Evolutionary conservation across 2,888 invertebrate species (phyloP).

Genomic region (Harpalus rufipes): DNA sequence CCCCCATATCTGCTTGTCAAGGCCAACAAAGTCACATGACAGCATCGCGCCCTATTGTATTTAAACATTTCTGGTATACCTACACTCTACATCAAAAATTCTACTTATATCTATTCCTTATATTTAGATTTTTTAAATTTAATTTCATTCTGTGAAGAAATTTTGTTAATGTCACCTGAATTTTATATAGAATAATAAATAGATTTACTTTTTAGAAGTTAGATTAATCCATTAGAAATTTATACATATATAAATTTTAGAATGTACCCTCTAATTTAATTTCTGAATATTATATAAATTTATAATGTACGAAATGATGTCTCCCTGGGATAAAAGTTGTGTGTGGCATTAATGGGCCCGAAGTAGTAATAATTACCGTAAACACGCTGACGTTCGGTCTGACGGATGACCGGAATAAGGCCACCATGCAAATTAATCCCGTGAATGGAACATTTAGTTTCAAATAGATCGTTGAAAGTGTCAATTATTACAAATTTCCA

Average conservation of each 20-base stretch:
- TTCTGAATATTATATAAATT: not conserved
- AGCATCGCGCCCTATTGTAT: too few relatives aligned
- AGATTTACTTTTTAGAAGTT: too few relatives aligned
- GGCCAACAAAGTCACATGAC: too few relatives aligned
- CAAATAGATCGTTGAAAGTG: slow-evolving; percentile 66
- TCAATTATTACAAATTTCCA: slow-evolving; percentile 66
- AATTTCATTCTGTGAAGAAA: too few relatives aligned
- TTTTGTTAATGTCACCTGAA: too few relatives aligned
- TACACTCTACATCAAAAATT: too few relatives aligned
- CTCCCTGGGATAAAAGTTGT: not conserved
- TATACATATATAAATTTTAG: not conserved
- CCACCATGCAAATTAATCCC: slow-evolving; percentile 64
- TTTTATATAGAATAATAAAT: too few relatives aligned
- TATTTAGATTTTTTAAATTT: too few relatives aligned
- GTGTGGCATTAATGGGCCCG: not conserved
- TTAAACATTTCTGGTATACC: too few relatives aligned
- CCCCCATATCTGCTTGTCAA: too few relatives aligned
- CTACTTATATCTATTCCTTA: too few relatives aligned
- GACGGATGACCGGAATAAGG: slow-evolving; percentile 65
- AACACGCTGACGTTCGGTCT: slow-evolving; percentile 24
- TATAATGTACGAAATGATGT: not conserved
- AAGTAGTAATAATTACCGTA: slow-evolving; percentile 48
- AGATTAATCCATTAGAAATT: too few relatives aligned
- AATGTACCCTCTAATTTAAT: not conserved
- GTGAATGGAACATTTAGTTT: slow-evolving; percentile 65